Evolutionary conservation across 2,888 invertebrate genomes (phyloP).

Genomic region (Micoletzkya japonica): DNA sequence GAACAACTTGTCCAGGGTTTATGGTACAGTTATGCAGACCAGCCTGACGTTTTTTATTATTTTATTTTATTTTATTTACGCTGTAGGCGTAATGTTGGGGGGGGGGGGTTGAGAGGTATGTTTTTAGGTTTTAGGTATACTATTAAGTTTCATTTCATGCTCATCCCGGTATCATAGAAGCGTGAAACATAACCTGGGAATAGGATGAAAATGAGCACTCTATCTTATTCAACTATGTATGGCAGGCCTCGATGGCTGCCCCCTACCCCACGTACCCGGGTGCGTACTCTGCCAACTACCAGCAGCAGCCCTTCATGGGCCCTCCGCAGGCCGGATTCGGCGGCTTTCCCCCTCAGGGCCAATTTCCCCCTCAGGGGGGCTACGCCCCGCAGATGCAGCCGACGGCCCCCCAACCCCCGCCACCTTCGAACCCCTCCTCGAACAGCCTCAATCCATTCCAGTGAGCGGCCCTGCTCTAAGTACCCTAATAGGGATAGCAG

Average conservation of each 20-base stretch:
- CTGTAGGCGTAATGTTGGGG: background rate
- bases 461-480: too few relatives aligned
- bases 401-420: background rate
- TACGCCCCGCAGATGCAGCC: constrained; percentile 6
- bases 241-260: constrained; percentile 38
- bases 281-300: constrained; percentile 37
- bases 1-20: too few relatives aligned
- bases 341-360: constrained; percentile 7
- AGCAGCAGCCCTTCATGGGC: constrained; percentile 11
- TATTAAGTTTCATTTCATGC: too few relatives aligned
- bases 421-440: background rate
- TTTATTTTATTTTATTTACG: too few relatives aligned
- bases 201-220: too few relatives aligned
- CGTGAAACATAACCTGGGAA: too few relatives aligned
- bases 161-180: too few relatives aligned
- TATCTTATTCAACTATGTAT: too few relatives aligned
- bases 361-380: constrained; percentile 3
- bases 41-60: background rate
- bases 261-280: constrained; percentile 52
- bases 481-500: too few relatives aligned
- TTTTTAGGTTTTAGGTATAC: too few relatives aligned
- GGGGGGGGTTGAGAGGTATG: too few relatives aligned
- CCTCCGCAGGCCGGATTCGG: constrained; percentile 9
- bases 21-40: too few relatives aligned
- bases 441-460: constrained; percentile 28